Base-by-base conservation (phyloP, 2,113 vertebrate genomes). In the Mirounga angustirostris region DNA sequence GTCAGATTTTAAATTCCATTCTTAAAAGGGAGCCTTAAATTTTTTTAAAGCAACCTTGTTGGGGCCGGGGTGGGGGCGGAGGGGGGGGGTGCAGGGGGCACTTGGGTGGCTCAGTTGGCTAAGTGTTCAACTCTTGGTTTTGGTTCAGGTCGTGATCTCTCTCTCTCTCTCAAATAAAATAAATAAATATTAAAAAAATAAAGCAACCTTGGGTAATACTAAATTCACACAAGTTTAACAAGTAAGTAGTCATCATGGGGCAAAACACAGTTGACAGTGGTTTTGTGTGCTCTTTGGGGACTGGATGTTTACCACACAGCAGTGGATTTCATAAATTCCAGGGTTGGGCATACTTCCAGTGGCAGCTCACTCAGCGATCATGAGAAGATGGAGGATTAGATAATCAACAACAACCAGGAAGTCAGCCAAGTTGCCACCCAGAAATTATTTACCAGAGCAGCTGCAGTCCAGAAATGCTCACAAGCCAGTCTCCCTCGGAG, bases 391-490 rank as follows among this genome's bases (percentile, higher is more conserved):
- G 21, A 46, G 63, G 86, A 76, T 96, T 97, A 96, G 86, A 92
- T 97, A 91, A 97, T 58, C 86, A 95, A 88, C 91, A 89, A 74
- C 87, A 71, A 78, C 0, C 1, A 97, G 56, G 86, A 89, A 94
- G 90, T 94, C 74, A 84, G 97, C 78, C 97, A 97, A 96, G 97
- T 96, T 52, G 56, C 91, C 83, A 52, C 89, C 96, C 97, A 97
- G 96, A 94, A 95, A 96, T 96, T 87, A 89, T 84, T 93, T 80
- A 67, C 43, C 67, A 85, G 83, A 96, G 84, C 97, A 97, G 96
- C 97, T 98, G 97, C 82, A 6, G 26, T 40, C 87, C 94, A 95
- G 90, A 93, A 90, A 94, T 61, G 54, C 59, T 18, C 92, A 59
- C 59, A 80, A 90, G 93, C 43, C 94, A 26, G 30, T 36, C 46